Base-by-base conservation (phyloP, 2,888 invertebrate species). In the Ennomos erosarius region DNA sequence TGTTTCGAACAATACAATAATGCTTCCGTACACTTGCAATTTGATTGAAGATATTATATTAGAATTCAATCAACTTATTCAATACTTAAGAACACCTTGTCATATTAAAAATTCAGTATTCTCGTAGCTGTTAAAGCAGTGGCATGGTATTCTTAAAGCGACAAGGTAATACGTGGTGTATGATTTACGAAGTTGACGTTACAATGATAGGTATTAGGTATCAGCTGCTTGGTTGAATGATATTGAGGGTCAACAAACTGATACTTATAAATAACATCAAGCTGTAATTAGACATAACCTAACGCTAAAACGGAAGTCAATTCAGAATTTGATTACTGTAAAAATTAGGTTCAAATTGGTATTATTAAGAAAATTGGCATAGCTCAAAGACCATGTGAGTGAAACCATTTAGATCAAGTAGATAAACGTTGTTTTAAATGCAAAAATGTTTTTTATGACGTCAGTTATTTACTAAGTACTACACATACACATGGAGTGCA, bases 41-140 rank as follows among this genome's bases (percentile, higher is more conserved):
- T 38, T 34, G 36, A 55, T 61, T 50, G 46, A 44, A 59, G 51
- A 65, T 64, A 61, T 56, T 64, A 61, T 56, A 61, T 56, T 42
- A 42, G 33, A 57, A 38, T 57, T 47, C 54, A 55, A 55, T 39
- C 42, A 10, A 39, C 13, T n/a, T 38, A 45, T 12, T 48, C 34
- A 38, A 10, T 13, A 0, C 11, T 9, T 10, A 42, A 37, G 13
- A 37, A 0, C 8, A 34, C 57, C 11, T 37, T 57, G 42, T 47
- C 57, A 5, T 9, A 51, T 33, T 56, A 46, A 46, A 13, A 46
- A 34, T 9, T 9, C 0, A 9, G 3, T 12, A 8, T 34, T 45
- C 9, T 1, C 12, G 1, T 34, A 34, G n/a, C 26, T 11, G 6
- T 42, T 10, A 16, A 1, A 26, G 10, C 26, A 10, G 8, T 1